A percentile compares a stretch with the other conserved stretches of the same genome.
These are phyloP conservation scores for Microcebus ravelobensis DNA, from an alignment of 2,113 vertebrate genomes.

Conservation along the genomic window DNA sequence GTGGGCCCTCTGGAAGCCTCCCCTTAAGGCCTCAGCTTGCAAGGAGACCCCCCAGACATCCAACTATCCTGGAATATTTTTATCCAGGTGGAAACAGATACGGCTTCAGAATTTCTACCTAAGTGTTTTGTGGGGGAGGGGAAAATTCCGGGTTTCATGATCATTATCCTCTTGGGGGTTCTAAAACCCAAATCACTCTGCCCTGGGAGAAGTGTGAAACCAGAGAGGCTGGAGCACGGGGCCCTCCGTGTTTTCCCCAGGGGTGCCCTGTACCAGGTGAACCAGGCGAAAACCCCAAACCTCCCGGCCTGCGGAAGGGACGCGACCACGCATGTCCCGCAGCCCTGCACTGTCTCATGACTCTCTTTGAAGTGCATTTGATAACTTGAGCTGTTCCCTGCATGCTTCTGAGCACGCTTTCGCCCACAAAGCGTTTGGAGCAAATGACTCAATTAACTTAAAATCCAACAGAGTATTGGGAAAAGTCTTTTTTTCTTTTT, in stretches of 20 bases:
- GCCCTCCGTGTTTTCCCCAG: background rate
- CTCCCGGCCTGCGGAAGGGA: background rate
- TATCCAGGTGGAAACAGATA: background rate
- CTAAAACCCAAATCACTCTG: background rate
- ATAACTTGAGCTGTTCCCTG: background rate
- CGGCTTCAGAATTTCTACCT: constrained; percentile 12
- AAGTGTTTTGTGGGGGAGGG: background rate
- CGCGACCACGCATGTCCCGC: rapidly evolving
- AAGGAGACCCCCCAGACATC: background rate
- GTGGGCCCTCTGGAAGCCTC: background rate
- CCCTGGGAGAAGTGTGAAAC: background rate
- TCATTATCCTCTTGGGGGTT: background rate
- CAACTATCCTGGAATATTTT: background rate
- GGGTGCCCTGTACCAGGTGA: background rate
- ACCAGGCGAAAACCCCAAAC: too few species aligned
- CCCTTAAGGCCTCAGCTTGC: too few species aligned
- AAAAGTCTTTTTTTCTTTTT: background rate
- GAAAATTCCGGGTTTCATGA: background rate
- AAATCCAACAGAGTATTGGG: background rate
- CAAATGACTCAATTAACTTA: background rate
- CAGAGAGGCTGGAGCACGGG: background rate
- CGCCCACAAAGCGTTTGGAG: background rate
- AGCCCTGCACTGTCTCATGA: background rate
- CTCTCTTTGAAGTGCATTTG: background rate
- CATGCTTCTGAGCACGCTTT: background rate